Evolutionary conservation across 2,797 vertebrate genomes (phyloP).

Genomic region (Emydoidea blandingii): DNA sequence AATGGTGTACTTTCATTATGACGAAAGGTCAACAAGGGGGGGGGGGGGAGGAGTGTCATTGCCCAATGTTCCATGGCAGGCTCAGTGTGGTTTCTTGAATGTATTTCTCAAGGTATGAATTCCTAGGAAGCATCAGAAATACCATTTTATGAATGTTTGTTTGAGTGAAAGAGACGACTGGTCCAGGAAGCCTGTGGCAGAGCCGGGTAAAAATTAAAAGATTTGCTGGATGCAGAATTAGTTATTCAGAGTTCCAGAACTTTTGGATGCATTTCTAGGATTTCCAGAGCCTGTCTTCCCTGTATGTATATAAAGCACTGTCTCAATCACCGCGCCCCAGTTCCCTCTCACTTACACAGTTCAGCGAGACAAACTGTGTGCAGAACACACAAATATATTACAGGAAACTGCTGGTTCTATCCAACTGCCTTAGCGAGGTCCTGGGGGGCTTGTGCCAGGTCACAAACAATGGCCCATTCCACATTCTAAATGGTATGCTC

Average conservation of each 20-base stretch:
- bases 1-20: neutral
- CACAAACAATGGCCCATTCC: neutral
- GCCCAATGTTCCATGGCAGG: neutral
- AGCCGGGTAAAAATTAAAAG: neutral
- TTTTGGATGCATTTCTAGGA: neutral
- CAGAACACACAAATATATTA: accelerated
- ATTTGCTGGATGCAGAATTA: neutral
- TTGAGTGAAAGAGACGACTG: neutral
- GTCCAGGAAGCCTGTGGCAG: neutral
- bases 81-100: neutral
- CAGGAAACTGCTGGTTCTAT: neutral
- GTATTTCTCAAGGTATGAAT: neutral
- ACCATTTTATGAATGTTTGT: neutral
- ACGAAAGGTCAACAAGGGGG: neutral
- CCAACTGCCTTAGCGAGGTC: neutral
- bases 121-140: neutral
- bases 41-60: too few species aligned
- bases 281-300: neutral
- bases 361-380: neutral
- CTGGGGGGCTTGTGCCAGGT: neutral
- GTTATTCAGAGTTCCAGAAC: neutral
- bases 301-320: neutral
- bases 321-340: neutral
- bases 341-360: neutral
- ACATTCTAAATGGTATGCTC: neutral